Conservation (phyloP, 1,140 invertebrate genomes). For the Pseudomyrmex sp. region DNA sequence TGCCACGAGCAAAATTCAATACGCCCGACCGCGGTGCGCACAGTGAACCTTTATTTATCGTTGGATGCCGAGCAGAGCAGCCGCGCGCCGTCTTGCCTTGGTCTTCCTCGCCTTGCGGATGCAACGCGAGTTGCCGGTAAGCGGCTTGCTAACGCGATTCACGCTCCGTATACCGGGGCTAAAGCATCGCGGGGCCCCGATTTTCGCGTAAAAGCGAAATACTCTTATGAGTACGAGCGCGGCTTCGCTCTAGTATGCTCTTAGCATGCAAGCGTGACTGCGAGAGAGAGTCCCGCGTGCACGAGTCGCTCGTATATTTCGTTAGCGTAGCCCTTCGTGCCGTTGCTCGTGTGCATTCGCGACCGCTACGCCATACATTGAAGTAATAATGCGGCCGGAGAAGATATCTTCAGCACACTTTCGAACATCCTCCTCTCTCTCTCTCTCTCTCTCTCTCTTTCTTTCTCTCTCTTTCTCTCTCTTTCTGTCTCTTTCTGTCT, state of each 20-base stretch:
- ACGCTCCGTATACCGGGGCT: constrained; percentile 60
- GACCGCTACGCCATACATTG: constrained; percentile 54
- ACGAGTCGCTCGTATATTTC: constrained; percentile 73
- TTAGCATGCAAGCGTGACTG: constrained; percentile 67
- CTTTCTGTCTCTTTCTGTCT: no score
- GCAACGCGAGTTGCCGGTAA: constrained; percentile 57
- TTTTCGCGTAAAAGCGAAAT: constrained; percentile 66
- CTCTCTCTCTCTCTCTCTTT: background rate
- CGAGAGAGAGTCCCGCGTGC: constrained; percentile 4
- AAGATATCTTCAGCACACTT: constrained; percentile 54
- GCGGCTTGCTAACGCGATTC: constrained; percentile 64
- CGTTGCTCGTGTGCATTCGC: constrained; percentile 62
- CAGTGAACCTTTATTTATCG: constrained; percentile 44
- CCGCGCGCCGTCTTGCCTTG: background rate
- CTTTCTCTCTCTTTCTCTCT: background rate
- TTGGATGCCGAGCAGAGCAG: background rate
- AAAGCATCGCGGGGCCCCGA: constrained; percentile 50
- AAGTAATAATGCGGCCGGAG: constrained; percentile 36
- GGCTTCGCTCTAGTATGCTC: constrained; percentile 41
- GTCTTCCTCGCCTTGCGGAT: constrained; percentile 17
- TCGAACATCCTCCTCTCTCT: background rate
- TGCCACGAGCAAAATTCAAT: constrained; percentile 57
- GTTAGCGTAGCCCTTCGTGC: constrained; percentile 68
- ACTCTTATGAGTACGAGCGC: constrained; percentile 65
- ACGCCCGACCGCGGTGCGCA: constrained; percentile 24